A percentile compares a stretch with the other conserved stretches of the same genome.
These are phyloP conservation scores for Netelia fuscicornis DNA, from an alignment of 2,888 invertebrate genomes.

Conservation along the genomic window DNA sequence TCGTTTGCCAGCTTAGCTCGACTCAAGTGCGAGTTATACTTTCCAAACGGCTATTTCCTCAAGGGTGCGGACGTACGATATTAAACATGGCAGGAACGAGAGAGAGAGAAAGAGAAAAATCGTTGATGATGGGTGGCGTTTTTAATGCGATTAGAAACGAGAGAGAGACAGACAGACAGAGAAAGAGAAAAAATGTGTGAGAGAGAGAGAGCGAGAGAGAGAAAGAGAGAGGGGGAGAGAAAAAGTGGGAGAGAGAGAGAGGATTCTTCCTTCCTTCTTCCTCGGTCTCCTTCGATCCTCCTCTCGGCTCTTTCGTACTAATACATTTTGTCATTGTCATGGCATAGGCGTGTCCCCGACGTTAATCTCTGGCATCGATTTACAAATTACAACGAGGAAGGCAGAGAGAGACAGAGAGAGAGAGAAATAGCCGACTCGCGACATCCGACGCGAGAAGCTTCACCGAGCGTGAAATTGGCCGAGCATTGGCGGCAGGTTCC, in stretches of 20 bases:
- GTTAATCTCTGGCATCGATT: conserved; percentile 74
- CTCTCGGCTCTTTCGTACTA: conserved; percentile 14
- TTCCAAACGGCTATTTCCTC: conserved; percentile 61
- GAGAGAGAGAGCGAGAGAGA: conserved; percentile 23
- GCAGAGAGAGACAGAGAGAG: conserved; percentile 43
- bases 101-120: background rate
- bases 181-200: no score
- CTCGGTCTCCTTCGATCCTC: conserved; percentile 26
- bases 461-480: conserved; percentile 75
- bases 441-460: conserved; percentile 49
- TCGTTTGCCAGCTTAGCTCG: conserved; percentile 27
- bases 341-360: conserved; percentile 71
- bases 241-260: conserved; percentile 55
- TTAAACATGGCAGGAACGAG: background rate
- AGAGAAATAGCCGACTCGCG: conserved; percentile 4
- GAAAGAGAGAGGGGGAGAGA: conserved; percentile 22
- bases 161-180: conserved; percentile 14
- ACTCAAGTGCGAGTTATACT: conserved; percentile 37
- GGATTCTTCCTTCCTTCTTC: conserved; percentile 54
- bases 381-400: conserved; percentile 73
- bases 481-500: conserved; percentile 63
- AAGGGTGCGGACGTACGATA: conserved; percentile 62
- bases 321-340: conserved; percentile 33
- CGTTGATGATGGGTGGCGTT: conserved; percentile 40
- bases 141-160: conserved; percentile 72